Conservation (phyloP, 2,797 vertebrate genomes). For the Sphenodon punctatus region DNA sequence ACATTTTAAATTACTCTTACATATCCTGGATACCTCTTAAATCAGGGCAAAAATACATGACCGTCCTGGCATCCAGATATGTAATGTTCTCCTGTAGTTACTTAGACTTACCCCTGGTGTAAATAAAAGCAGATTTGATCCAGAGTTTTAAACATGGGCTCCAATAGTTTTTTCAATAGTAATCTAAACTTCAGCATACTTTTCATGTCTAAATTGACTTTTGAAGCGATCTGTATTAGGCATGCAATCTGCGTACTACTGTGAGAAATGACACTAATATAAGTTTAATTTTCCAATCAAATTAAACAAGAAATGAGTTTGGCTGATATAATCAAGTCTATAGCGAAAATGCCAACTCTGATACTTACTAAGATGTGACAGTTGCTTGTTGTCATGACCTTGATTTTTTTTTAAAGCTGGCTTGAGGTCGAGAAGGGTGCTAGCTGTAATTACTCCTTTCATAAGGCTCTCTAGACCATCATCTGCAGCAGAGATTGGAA, state of each 20-base stretch:
- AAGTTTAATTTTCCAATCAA: conserved; percentile 64
- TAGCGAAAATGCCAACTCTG: conserved; percentile 32
- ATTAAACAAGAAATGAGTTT: conserved; percentile 63
- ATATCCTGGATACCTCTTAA: too few species aligned
- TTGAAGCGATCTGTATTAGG: neutral
- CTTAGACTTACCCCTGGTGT: fast-evolving
- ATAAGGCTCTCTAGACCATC: neutral
- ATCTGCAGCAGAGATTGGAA: neutral
- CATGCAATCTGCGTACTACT: neutral
- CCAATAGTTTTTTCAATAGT: neutral
- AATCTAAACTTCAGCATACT: neutral
- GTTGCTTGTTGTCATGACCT: neutral
- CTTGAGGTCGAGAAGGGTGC: conserved; percentile 11
- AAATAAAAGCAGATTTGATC: neutral
- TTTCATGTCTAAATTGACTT: neutral
- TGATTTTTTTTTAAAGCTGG: neutral
- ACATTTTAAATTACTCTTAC: too few species aligned
- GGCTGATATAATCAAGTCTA: conserved; percentile 48
- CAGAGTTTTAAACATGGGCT: neutral
- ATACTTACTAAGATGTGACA: conserved; percentile 34
- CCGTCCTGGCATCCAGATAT: too few species aligned
- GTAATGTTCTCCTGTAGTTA: too few species aligned
- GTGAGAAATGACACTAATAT: conserved; percentile 37
- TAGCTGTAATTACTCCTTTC: conserved; percentile 1
- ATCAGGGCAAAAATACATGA: too few species aligned